These are phyloP conservation scores for Andrena haemorrhoa DNA, from an alignment of 2,888 invertebrate species.

Conservation along the genomic window DNA sequence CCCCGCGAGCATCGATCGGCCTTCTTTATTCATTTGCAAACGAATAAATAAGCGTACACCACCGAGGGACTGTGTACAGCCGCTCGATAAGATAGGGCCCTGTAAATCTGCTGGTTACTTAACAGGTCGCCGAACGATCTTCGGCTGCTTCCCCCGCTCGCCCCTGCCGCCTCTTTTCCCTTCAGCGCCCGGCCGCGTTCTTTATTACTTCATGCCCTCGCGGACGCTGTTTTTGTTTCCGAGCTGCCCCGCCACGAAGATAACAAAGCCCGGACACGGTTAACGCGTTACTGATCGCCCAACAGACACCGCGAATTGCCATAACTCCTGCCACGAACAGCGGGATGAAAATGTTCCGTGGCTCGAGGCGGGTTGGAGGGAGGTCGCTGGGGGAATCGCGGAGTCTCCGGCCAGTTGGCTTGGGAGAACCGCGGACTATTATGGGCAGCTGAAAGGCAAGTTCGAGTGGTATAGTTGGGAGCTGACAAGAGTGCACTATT, in stretches of 20 bases:
- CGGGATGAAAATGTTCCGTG: conserved; percentile 48
- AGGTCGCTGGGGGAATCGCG: neutral
- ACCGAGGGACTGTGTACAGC: conserved; percentile 69
- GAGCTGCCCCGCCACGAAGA: conserved; percentile 59
- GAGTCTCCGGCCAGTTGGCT: neutral
- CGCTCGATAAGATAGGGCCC: conserved; percentile 81
- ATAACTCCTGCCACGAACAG: conserved; percentile 46
- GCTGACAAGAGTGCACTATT: no score
- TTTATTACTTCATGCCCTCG: conserved; percentile 63
- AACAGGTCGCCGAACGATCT: conserved; percentile 77
- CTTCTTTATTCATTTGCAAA: conserved; percentile 84
- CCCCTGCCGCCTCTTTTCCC: neutral
- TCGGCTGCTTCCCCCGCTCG: conserved; percentile 34
- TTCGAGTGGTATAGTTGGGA: no score
- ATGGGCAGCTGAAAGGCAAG: no score
- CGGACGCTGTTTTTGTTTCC: conserved; percentile 61
- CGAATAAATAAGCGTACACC: conserved; percentile 81
- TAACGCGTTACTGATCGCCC: conserved; percentile 71
- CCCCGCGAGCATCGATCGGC: conserved; percentile 79
- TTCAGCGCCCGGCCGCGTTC: conserved; percentile 56
- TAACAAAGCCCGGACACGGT: conserved; percentile 71
- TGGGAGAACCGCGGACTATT: neutral
- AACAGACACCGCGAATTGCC: conserved; percentile 65
- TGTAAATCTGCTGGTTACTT: conserved; percentile 80
- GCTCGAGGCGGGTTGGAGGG: neutral